Evolutionary conservation across 1,140 invertebrate genomes (phyloP).

Genomic region (Harlomillsia oculata): DNA sequence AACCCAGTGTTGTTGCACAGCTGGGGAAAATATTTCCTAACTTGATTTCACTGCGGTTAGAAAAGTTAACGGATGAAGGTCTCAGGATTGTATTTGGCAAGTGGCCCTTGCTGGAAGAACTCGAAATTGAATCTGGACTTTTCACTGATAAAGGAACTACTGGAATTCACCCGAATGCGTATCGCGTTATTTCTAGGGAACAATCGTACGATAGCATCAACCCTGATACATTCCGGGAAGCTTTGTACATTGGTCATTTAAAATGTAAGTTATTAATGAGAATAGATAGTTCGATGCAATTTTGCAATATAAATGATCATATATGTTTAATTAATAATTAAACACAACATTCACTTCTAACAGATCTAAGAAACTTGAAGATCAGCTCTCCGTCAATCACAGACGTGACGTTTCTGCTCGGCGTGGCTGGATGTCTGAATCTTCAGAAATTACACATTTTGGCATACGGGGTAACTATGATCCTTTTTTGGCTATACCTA

Average conservation of each 20-base stretch:
- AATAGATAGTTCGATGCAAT: neutral
- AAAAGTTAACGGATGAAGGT: conserved; percentile 2
- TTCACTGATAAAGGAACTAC: conserved; percentile 6
- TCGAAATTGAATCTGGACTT: neutral
- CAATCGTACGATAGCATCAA: neutral
- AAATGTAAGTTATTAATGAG: conserved; percentile 3
- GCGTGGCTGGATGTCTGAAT: neutral
- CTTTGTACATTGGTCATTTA: neutral
- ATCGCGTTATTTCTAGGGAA: conserved; percentile 5
- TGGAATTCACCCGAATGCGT: conserved; percentile 10
- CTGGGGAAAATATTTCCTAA: neutral
- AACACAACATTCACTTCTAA: too few relatives aligned
- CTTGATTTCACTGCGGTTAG: neutral
- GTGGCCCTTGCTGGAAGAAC: neutral
- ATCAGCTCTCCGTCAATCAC: conserved; percentile 1
- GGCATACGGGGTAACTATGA: conserved; percentile 1
- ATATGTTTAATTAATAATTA: neutral
- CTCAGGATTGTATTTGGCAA: neutral
- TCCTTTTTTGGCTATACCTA: too few relatives aligned
- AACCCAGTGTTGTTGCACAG: neutral
- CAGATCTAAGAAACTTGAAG: neutral
- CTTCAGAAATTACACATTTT: neutral
- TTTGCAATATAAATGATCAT: neutral
- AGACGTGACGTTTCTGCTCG: conserved; percentile 4
- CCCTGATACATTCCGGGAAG: neutral